Percentiles rank a stretch among this genome's conserved stretches.
These are phyloP conservation scores for Phyllopteryx taeniolatus DNA, from an alignment of 2,113 vertebrate species.

Conservation along the genomic window DNA sequence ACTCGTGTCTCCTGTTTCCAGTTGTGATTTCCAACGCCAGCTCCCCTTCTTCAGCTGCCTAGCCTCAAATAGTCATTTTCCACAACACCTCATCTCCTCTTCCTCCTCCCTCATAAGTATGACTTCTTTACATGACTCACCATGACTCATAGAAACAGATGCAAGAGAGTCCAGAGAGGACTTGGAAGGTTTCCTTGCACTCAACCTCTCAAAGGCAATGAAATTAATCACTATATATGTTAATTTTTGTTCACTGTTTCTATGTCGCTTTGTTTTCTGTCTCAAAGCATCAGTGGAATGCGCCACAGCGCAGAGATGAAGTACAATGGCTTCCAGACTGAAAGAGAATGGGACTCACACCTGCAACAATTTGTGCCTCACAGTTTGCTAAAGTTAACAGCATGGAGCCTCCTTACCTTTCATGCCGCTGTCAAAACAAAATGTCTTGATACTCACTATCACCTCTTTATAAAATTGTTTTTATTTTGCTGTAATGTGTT, in stretches of 20 bases:
- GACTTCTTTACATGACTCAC: conserved; percentile 61
- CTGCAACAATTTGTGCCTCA: neutral
- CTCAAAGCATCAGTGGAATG: neutral
- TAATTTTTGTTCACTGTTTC: neutral
- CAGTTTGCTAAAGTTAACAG: neutral
- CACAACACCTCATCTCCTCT: conserved; percentile 67
- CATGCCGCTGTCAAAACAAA: neutral
- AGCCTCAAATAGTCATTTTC: conserved; percentile 66
- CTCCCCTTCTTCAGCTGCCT: conserved; percentile 60
- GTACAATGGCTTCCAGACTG: neutral
- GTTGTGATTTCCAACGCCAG: conserved; percentile 53
- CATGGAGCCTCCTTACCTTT: neutral
- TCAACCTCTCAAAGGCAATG: conserved; percentile 23
- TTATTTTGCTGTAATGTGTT: neutral
- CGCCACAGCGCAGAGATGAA: conserved; percentile 11
- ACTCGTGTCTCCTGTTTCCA: conserved; percentile 61
- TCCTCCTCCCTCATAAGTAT: conserved; percentile 37
- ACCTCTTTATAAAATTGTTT: neutral
- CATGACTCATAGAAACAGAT: conserved; percentile 59
- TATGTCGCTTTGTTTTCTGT: conserved; percentile 15
- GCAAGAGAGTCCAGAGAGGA: conserved; percentile 28
- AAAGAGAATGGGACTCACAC: conserved; percentile 9
- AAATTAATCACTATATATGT: neutral
- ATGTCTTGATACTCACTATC: neutral
- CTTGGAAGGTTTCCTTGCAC: conserved; percentile 35